Evolutionary conservation across 2,113 vertebrate species (phyloP), one percentile per base, ranked within the genome.

Genomic region (Sinosuthora webbiana): DNA sequence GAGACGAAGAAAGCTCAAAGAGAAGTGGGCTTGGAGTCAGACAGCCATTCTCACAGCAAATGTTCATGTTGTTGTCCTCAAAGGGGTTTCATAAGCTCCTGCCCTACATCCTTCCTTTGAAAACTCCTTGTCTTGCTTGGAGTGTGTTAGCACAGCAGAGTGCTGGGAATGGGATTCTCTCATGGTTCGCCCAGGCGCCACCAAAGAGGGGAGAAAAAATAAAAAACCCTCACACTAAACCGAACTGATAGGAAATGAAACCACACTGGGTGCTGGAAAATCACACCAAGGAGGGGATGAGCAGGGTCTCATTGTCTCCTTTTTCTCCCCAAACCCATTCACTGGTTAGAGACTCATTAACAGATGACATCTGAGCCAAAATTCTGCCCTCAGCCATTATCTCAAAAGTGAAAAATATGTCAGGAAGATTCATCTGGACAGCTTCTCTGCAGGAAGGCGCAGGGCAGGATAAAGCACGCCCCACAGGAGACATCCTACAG

Each of bases 361-460:
- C 21, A 55, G 63, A 59, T 42, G 62, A 49, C 28, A 60, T 20
- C 57, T 2, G 15, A 91, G 59, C n/a, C 65, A 89, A 90, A 80
- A 52, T 17, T 39, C 70, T 87, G 69, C 70, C 62, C 57, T 93
- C 59, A 50, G 85, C 67, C 79, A 65, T 69, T 65, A 65, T 56
- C 49, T 91, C n/a, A 9, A 60, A 60, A 79, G 28, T 22, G 49
- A 52, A 91, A 87, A 87, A 45, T 15, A 15, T 6, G 31, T 74
- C 22, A 78, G 20, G 76, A 52, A 65, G 74, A 79, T 67, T 95
- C 37, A 65, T 59, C 37, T 70, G 89, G 93, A 87, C 70, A 85
- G 78, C 22, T 68, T 18, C 62, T 83, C 31, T 33, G 53, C 67
- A 89, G 64, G 74, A 92, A 37, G 44, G 71, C 0, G 1, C 47